Evolutionary conservation across 1,140 invertebrate species (phyloP).

Genomic region (Spodoptera litura): DNA sequence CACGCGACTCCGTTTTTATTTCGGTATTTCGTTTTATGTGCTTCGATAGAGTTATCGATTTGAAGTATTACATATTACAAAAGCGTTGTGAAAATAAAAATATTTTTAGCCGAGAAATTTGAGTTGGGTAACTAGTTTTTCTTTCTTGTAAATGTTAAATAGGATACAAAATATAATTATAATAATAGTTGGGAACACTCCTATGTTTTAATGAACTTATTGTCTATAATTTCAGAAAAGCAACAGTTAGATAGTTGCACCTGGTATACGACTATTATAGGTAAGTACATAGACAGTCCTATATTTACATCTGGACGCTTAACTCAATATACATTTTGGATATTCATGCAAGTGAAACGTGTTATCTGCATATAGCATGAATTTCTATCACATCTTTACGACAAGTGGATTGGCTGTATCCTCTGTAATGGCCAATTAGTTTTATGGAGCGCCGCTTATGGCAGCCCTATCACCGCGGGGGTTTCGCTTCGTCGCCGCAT

Average conservation of each 20-base stretch:
- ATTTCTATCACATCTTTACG: conserved; percentile 52
- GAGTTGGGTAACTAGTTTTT: too few species aligned
- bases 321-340: conserved; percentile 41
- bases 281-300: conserved; percentile 1
- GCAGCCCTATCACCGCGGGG: conserved; percentile 52
- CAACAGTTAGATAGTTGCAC: not conserved
- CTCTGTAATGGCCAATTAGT: conserved; percentile 54
- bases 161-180: too few species aligned
- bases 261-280: not conserved
- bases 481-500: conserved; percentile 51
- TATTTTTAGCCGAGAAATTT: too few species aligned
- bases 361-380: conserved; percentile 47
- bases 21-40: conserved; percentile 9
- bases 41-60: conserved; percentile 16
- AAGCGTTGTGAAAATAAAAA: not conserved
- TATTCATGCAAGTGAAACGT: conserved; percentile 42
- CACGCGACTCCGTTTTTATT: conserved; percentile 9
- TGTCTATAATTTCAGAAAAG: not conserved
- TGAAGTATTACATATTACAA: not conserved
- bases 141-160: too few species aligned
- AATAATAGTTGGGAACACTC: too few species aligned
- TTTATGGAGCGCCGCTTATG: conserved; percentile 50
- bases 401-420: conserved; percentile 48
- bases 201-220: too few species aligned
- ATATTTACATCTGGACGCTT: conserved; percentile 28